A percentile compares a stretch with the other conserved stretches of the same genome.
These are phyloP conservation scores for Nyctereutes procyonoides DNA, from an alignment of 2,113 vertebrate genomes.

Conservation along the genomic window DNA sequence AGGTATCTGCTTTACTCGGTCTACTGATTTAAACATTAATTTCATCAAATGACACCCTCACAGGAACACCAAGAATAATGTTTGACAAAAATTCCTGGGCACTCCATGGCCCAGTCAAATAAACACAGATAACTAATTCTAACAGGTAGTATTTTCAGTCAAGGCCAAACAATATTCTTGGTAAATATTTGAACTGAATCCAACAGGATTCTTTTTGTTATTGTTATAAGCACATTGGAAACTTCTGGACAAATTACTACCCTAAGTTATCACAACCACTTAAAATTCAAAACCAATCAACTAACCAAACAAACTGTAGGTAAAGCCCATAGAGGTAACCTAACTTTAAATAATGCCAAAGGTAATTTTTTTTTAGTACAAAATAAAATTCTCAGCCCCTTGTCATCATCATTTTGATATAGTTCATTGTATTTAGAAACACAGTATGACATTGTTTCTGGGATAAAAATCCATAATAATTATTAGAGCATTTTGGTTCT, in stretches of 20 bases:
- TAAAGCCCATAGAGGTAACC: neutral
- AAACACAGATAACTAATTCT: neutral
- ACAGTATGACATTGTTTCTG: neutral
- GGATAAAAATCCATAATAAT: neutral
- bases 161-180: neutral
- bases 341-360: neutral
- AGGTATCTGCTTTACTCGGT: neutral
- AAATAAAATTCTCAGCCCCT: neutral
- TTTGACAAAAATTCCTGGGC: neutral
- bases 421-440: neutral
- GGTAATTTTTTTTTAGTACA: neutral
- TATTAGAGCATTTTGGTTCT: neutral
- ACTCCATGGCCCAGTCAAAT: neutral
- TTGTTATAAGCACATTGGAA: neutral
- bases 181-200: neutral
- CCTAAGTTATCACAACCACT: neutral
- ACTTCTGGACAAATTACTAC: neutral
- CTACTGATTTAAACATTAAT: neutral
- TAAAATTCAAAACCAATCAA: neutral
- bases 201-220: neutral
- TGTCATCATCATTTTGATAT: neutral
- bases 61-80: neutral
- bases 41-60: neutral
- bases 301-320: neutral
- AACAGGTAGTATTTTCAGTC: neutral